These are phyloP conservation scores for Aldrovandia affinis DNA, from an alignment of 2,797 vertebrate genomes.

Conservation along the genomic window DNA sequence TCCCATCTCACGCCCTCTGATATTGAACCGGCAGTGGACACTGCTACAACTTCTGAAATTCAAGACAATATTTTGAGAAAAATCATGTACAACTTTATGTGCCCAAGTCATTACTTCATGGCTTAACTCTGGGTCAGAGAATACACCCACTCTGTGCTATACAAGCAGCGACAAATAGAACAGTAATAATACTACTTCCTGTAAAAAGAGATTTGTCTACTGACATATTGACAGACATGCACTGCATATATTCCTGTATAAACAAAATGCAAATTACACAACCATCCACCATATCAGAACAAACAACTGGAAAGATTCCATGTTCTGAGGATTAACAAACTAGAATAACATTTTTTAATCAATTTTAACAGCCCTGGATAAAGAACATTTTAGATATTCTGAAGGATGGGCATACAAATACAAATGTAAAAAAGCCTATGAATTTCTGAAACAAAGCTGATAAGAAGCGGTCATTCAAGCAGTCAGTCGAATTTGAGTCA, in stretches of 20 bases:
- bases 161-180: neutral
- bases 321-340: neutral
- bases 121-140: neutral
- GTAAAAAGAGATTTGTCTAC: neutral
- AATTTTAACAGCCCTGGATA: neutral
- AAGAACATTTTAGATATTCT: neutral
- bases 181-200: neutral
- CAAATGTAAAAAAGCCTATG: no score
- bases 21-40: no score
- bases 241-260: neutral
- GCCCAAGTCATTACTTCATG: neutral
- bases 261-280: neutral
- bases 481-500: no score
- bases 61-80: no score
- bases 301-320: neutral
- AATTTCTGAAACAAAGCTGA: no score
- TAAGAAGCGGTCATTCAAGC: no score
- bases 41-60: no score
- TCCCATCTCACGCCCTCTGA: no score
- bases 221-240: neutral
- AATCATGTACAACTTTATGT: neutral
- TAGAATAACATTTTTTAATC: no score
- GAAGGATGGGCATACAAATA: no score
- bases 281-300: neutral
- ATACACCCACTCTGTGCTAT: neutral